Evolutionary conservation across 1,140 invertebrate genomes (phyloP), one percentile per base, ranked within the genome.

Genomic region (Holcopasites calliopsidis): DNA sequence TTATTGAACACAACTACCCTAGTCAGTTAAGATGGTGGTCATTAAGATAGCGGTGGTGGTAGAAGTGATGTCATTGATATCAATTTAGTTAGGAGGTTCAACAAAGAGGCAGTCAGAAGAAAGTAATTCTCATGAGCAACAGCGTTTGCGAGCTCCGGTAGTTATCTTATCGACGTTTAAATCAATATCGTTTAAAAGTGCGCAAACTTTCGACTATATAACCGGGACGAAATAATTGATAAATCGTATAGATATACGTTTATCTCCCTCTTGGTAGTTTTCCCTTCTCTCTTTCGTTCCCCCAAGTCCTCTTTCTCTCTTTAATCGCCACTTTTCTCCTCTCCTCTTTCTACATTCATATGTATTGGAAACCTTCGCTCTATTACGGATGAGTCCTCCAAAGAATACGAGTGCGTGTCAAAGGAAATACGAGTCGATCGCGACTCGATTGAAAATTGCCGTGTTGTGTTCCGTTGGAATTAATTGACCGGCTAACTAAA

Each of bases 1-100:
- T 58, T 75, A 75, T 75, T 68, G 65, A 75, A 75, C 65, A 69
- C 64, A 75, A 71, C 73, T 75, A 75, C 73, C 73, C 65, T 75
- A 75, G 73, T 75, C 73, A 75, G 65, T 75, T 75, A 75, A 69
- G 64, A 69, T 50, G 65, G 52, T 50, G 40, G 72, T 75, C 31
- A 28, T 74, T 68, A 47, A 3, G n/a, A 33, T 68, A 40, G 50
- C 47, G 35, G 64, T 70, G 40, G 65, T 66, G 38, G 50, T 38
- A 52, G 26, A 50, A 69, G 54, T 75, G 73, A 75, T 68, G 72
- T 75, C 72, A 75, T 75, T 75, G 64, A 69, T 75, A 60, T 69
- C 73, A 69, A 75, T 69, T 68, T 69, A 68, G 65, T 75, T 40
- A 40, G 50, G 55, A 58, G 52, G 23, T 60, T 40, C n/a, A 75